Evolutionary conservation across 2,113 vertebrate species (phyloP).

Genomic region (Erythrocercus mccallii): DNA sequence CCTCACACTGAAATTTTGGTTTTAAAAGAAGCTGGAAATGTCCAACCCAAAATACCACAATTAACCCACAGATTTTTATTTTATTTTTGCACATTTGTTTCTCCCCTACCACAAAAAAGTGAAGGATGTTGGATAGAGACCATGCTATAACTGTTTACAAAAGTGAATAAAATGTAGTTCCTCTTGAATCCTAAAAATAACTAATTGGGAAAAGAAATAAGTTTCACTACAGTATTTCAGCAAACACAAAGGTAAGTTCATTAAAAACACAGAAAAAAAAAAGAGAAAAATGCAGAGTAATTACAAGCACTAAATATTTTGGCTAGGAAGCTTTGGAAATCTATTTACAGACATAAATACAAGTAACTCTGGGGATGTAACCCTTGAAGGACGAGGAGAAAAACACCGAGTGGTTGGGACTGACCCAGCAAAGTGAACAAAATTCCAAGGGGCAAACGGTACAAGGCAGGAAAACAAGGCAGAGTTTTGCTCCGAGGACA

Average conservation of each 20-base stretch:
- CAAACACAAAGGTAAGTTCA: constrained; percentile 68
- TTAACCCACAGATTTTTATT: constrained; percentile 37
- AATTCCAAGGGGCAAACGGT: neutral
- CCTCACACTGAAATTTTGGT: constrained; percentile 55
- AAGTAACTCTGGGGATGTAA: constrained; percentile 73
- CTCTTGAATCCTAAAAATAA: constrained; percentile 73
- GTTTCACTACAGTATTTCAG: constrained; percentile 74
- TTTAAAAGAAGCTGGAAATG: constrained; percentile 34
- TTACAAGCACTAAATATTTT: constrained; percentile 78
- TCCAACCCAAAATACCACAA: constrained; percentile 69
- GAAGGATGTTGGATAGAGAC: constrained; percentile 67
- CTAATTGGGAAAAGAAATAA: constrained; percentile 62
- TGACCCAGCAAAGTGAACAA: constrained; percentile 45
- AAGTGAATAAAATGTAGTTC: constrained; percentile 75
- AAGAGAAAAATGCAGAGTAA: constrained; percentile 63
- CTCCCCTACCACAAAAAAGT: constrained; percentile 66
- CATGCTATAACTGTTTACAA: constrained; percentile 78
- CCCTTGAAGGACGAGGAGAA: constrained; percentile 57
- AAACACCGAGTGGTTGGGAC: constrained; percentile 42
- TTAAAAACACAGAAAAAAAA: constrained; percentile 66
- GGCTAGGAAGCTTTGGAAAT: constrained; percentile 73
- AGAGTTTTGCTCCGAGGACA: constrained; percentile 49
- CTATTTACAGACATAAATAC: constrained; percentile 87
- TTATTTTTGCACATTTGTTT: constrained; percentile 54
- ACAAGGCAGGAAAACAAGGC: constrained; percentile 47